Base-by-base conservation (phyloP, 2,888 invertebrate species). In the Drosophila pegasa region DNA sequence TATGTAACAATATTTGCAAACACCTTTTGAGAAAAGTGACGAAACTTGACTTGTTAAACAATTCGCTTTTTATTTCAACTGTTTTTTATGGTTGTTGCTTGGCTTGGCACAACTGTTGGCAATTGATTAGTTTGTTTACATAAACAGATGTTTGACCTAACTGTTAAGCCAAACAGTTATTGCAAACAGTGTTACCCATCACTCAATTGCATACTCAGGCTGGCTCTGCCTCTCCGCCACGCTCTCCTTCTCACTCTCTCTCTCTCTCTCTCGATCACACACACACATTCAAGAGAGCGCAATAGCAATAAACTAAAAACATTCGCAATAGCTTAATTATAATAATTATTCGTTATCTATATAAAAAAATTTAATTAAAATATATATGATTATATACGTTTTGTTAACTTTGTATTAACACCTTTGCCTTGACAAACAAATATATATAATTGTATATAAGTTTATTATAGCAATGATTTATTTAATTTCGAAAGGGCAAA, bases 401-500 rank as follows among this genome's bases (percentile, higher is more conserved):
- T 43, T 33, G 31, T 43, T 72, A 67, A 54, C 61, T 54, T 40
- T 29, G 55, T 35, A 67, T 71, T 55, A 77, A 38, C 65, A 77
- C 58, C 37, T 71, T 62, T 56, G 62, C 52, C 59, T 72, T 62
- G 61, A 62, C 58, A 66, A 72, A 56, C 56, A 54, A 56, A n/a
- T 27, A 22, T 14, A 40, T 20, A 38, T 38, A 25, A 22, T 31
- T 25, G 56, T 51, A 37, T 37, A 56, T 56, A 41, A 20, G 35
- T 68, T 43, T 61, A 33, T 54, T 65, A 71, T 55, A 64, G 45
- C n/a, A 67, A 47, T 35, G 18, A 59, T 54, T 20, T 45, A 45
- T 58, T 68, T 47, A 55, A 40, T 54, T 47, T 63, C 37, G 73
- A 75, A 77, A 72, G 73, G 78, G 75, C 50, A 78, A 71, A 77